Base-by-base conservation (phyloP, 1,140 invertebrate genomes). In the Anoplophora glabripennis region DNA sequence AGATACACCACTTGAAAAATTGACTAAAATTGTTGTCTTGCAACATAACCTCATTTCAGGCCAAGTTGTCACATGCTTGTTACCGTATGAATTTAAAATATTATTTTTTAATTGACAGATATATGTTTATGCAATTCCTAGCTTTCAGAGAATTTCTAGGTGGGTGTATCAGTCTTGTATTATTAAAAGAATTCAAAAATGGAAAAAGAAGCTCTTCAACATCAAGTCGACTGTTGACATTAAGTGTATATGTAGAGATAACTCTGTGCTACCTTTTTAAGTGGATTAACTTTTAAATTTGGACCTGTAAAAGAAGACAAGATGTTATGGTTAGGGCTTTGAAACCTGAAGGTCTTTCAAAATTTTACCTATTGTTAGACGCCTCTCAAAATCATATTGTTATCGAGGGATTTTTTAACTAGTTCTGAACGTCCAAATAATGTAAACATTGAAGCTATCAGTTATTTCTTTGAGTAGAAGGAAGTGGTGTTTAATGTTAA, bases 261-360 rank as follows among this genome's bases (percentile, higher is more conserved):
- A 57, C 51, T 66, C 61, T 55, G 45, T 57, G 63, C 63, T 67
- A 68, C 66, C 66, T 70, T 65, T 70, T 67, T 70, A 70, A 70
- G 68, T 70, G 68, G 68, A 70, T 70, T 70, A 70, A 47, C n/a
- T 57, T 56, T 60, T 45, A 65, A 57, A 57, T 28, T 48, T 44
- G 48, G 49, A 38, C 57, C 63, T 67, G 65, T 55, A 63, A 59
- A 47, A 38, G 54, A 60, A 56, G 61, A 60, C 51, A 57, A 62
- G 53, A 57, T 49, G 48, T 61, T 49, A 60, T 68, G 65, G 66
- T 68, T 64, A 47, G 14, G 41, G 47, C 47, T 57, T 65, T 41
- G 38, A 53, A 66, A 54, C 56, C 36, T 54, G 55, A 62, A 61
- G 55, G 55, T 57, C 55, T 64, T 33, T 17, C 14, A 42, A 46